Conservation (phyloP, 2,888 invertebrate species). For the Ashinkailepas kermadecensis region DNA sequence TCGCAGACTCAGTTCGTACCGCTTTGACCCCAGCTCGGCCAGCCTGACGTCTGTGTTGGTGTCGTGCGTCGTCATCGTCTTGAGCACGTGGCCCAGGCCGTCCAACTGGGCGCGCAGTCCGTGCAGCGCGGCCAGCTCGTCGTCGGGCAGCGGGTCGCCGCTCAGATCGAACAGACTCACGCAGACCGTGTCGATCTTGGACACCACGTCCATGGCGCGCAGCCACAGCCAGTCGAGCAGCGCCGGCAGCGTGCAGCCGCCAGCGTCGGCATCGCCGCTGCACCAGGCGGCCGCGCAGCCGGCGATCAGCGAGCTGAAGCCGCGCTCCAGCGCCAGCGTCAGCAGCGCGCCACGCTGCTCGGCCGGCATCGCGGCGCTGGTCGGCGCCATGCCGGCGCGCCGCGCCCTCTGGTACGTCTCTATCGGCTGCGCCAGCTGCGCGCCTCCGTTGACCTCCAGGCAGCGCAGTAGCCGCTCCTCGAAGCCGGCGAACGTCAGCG, state of each 20-base stretch:
- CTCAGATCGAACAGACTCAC: conserved; percentile 37
- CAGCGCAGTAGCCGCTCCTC: conserved; percentile 32
- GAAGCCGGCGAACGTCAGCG: conserved; percentile 46
- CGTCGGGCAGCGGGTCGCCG: conserved; percentile 29
- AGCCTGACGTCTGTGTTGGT: not conserved
- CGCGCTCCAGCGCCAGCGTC: conserved; percentile 71
- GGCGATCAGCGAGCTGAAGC: conserved; percentile 60
- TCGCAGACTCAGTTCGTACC: conserved; percentile 57
- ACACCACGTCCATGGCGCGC: conserved; percentile 59
- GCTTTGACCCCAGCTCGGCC: conserved; percentile 53
- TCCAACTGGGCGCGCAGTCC: not conserved
- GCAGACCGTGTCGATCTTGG: conserved; percentile 37
- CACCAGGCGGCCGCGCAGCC: conserved; percentile 71
- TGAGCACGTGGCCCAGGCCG: not conserved
- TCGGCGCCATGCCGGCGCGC: conserved; percentile 83
- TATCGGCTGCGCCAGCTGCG: conserved; percentile 34
- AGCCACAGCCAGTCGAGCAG: conserved; percentile 68
- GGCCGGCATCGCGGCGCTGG: conserved; percentile 61
- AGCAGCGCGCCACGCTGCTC: conserved; percentile 64
- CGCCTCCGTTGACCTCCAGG: conserved; percentile 7
- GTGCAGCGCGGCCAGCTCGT: not conserved
- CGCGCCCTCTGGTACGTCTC: conserved; percentile 68
- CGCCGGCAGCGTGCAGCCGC: conserved; percentile 39
- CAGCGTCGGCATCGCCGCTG: conserved; percentile 57
- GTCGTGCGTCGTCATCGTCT: not conserved